Base-by-base conservation (phyloP, 2,797 vertebrate genomes). In the Carcharodon carcharias region DNA sequence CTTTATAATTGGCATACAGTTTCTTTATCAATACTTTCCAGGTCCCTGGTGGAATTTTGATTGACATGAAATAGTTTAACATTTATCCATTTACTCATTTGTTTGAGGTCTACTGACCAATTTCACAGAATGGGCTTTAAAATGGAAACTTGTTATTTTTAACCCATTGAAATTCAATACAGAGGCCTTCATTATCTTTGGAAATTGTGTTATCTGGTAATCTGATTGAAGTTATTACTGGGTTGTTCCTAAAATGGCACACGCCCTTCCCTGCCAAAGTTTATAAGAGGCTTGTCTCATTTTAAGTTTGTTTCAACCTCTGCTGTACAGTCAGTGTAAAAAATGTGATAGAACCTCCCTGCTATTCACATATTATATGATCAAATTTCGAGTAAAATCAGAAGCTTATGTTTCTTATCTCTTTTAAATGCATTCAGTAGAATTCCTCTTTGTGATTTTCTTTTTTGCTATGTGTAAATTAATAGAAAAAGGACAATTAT, bases 1-100 rank as follows among this genome's bases (percentile, higher is more conserved):
- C 94, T 95, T 95, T 95, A 35, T 95, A 95, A 71, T 95, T 95
- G 67, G 94, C 94, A 95, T 45, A 31, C 45, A 73, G 67, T 73
- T 35, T 95, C 94, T 95, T 95, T 95, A 95, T 95, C 69, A 56
- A 95, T 73, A 73, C 67, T 95, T 71, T 54, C 50, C 94, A 73
- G 45, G 67, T 73, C 94, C 94, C 69, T 21, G 94, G 35, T 56
- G 50, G 69, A 56, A 77, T n/a, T 95, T 73, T 95, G 94, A 95
- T 73, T 95, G 94, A 95, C 94, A 95, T 0, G 11, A 28, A 18
- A 18, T 23, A 56, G 28, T 95, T 95, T 95, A 54, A 56, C 50
- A 77, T 95, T 95, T 95, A 35, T 54, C 94, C 40, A 56, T 77
- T 71, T 95, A 73, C 54, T 95, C 94, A 77, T 77, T 56, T 73